Evolutionary conservation across 2,797 vertebrate genomes (phyloP), one percentile per base, ranked within the genome.

Genomic region (Pyrocephalus nanus): DNA sequence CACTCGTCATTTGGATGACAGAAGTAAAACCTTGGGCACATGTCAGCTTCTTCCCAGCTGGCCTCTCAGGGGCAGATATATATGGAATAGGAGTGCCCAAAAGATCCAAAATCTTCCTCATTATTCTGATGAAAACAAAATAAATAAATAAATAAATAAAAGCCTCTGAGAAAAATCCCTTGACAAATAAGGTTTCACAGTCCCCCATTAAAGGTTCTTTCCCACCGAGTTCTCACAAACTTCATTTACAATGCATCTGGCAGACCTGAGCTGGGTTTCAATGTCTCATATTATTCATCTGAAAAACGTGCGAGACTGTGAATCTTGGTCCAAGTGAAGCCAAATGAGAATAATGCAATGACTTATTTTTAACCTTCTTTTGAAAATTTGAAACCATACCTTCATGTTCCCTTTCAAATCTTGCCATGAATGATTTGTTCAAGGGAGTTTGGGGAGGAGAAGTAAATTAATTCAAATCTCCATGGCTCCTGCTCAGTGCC

Each of bases 391-490:
- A 90, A 90, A 65, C 8, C 9, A 21, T 67, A 73, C 23, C 51
- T 90, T 88, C 74, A 32, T 16, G 21, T 53, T 78, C 43, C 43
- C 65, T 95, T 92, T 79, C 60, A 88, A 85, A 84, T 79, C 70
- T 90, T 78, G 61, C 65, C 55, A 90, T 82, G 50, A 93, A 66
- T 79, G 34, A 82, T 91, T 90, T 89, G 83, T 92, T 95, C 67
- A 85, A 73, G 27, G 25, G 60, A 86, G 30, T 95, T 53, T 81
- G 53, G 34, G 72, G 57, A 80, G 38, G 34, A 79, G n/a, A 86
- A 79, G 64, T 74, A 82, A 92, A 82, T 88, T 36, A 96, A 84
- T 92, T 95, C 67, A 70, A 83, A 69, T 76, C 64, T 92, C 92
- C 74, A 48, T 73, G 45, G 53, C 60, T 95, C 55, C 71, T 76